Evolutionary conservation across 2,113 vertebrate genomes (phyloP).

Genomic region (Antigone vipio): DNA sequence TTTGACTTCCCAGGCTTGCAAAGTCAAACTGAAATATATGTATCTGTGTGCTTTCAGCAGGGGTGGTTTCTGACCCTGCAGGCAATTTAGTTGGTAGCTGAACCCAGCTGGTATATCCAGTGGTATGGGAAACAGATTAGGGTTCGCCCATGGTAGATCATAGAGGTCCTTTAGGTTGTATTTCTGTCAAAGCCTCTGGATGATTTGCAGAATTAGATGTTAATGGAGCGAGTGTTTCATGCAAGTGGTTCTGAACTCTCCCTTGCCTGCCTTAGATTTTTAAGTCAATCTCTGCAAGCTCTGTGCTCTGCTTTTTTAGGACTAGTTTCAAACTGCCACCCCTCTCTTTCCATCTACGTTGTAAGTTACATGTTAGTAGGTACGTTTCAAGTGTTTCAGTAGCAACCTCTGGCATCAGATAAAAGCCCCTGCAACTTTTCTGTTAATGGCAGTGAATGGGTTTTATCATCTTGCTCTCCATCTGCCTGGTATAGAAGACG

Average conservation of each 20-base stretch:
- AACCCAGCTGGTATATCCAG: not conserved
- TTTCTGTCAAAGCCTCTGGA: not conserved
- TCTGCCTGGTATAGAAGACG: not conserved
- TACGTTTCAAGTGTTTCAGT: not conserved
- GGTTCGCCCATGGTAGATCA: not conserved
- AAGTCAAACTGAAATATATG: not conserved
- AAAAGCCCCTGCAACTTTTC: not conserved
- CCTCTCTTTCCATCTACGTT: not conserved
- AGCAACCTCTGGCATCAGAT: not conserved
- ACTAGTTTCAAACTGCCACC: not conserved
- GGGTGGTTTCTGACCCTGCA: not conserved
- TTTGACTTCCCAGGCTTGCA: slow-evolving; percentile 29
- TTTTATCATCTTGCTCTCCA: not conserved
- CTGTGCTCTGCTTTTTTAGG: not conserved
- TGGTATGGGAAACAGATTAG: not conserved
- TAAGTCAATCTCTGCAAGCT: not conserved
- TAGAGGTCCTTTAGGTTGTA: not conserved
- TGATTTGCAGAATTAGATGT: not conserved
- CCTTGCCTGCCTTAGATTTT: not conserved
- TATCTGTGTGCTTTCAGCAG: not conserved
- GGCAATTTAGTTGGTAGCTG: not conserved
- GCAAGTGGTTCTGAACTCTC: not conserved
- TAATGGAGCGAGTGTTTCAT: accelerated
- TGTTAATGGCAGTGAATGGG: not conserved
- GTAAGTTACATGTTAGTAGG: not conserved